Evolutionary conservation across 2,113 vertebrate species (phyloP).

Genomic region (Potamarius usumacintae): DNA sequence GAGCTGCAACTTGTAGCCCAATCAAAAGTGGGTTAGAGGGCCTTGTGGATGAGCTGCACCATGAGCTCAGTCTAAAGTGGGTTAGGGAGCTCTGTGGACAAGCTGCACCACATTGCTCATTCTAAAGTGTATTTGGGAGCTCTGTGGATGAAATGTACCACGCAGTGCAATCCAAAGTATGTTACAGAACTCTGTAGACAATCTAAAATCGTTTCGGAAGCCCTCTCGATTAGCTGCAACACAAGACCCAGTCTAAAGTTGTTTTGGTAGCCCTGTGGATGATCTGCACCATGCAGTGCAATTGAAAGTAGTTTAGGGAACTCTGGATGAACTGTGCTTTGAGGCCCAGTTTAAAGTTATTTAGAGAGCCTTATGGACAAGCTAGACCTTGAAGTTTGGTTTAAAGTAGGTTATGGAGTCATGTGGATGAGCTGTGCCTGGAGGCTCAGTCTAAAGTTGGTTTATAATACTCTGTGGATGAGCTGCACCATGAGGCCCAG

Average conservation of each 20-base stretch:
- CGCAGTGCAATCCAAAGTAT: neutral
- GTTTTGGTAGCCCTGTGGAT: slow-evolving; percentile 18
- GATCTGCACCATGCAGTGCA: slow-evolving; percentile 14
- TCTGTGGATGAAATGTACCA: slow-evolving; percentile 18
- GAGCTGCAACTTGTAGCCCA: neutral
- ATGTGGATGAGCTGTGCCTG: neutral
- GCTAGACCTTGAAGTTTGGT: slow-evolving; percentile 8
- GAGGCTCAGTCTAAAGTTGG: neutral
- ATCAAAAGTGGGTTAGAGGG: neutral
- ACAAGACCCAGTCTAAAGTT: neutral
- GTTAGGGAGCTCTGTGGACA: slow-evolving; percentile 3
- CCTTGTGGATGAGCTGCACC: slow-evolving; percentile 33
- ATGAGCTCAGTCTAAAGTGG: slow-evolving; percentile 3
- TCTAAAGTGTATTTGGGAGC: neutral
- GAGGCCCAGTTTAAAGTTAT: neutral
- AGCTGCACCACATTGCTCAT: neutral
- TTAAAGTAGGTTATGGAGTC: neutral
- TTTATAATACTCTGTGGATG: slow-evolving; percentile 20
- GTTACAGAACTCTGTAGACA: neutral
- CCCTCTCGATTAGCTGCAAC: neutral
- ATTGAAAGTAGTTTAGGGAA: neutral
- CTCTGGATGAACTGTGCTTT: slow-evolving; percentile 6
- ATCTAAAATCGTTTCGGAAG: neutral
- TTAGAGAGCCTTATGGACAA: neutral
- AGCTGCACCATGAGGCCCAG: neutral